Evolutionary conservation across 2,113 vertebrate genomes (phyloP).

Genomic region (Hyperopisus bebe): DNA sequence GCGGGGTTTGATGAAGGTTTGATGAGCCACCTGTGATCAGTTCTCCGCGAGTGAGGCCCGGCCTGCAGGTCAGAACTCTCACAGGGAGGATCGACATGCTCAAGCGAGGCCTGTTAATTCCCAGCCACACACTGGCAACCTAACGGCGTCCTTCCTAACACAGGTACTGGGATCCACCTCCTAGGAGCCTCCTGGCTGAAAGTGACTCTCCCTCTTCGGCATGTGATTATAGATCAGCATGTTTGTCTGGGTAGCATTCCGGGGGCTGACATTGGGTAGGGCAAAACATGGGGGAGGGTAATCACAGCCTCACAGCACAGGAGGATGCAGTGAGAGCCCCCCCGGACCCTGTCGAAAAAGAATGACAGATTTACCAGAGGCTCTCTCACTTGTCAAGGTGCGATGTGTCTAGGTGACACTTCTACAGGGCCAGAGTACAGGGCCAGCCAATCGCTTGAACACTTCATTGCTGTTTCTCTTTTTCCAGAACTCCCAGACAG

Average conservation of each 20-base stretch:
- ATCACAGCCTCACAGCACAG: not conserved
- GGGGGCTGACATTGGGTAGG: not conserved
- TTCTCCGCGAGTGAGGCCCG: not conserved
- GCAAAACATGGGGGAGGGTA: not conserved
- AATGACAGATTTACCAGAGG: constrained; percentile 35
- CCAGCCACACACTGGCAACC: not conserved
- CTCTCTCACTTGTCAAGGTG: not conserved
- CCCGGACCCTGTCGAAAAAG: constrained; percentile 49
- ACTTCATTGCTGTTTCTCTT: not conserved
- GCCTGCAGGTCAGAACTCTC: not conserved
- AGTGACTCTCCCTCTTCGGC: not conserved
- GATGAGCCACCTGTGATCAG: too few relatives aligned
- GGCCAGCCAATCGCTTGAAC: too few relatives aligned
- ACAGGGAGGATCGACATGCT: not conserved
- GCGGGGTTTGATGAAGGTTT: too few relatives aligned
- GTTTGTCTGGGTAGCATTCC: not conserved
- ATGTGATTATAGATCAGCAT: not conserved
- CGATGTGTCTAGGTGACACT: not conserved
- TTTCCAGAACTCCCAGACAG: constrained; percentile 46
- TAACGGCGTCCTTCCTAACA: not conserved
- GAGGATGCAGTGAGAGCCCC: constrained; percentile 26
- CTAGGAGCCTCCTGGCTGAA: not conserved
- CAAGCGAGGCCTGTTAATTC: not conserved
- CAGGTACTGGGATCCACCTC: not conserved
- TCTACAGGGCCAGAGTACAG: too few relatives aligned